These are phyloP conservation scores for Pachydiplax longipennis DNA, from an alignment of 2,888 invertebrate species.

Conservation along the genomic window DNA sequence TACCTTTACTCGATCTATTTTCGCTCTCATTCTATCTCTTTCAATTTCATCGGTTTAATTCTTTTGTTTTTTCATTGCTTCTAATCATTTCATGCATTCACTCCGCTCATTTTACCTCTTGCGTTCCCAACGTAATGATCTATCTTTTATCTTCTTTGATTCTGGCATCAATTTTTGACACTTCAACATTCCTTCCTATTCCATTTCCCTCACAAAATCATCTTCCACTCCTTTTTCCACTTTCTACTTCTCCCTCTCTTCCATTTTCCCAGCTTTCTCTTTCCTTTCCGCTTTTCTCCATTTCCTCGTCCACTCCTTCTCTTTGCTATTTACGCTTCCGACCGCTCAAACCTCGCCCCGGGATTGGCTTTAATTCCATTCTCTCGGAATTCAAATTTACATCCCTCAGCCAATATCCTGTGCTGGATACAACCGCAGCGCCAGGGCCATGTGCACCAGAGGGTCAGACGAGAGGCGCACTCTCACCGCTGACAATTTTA, in stretches of 20 bases:
- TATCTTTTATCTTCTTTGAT: too few species aligned
- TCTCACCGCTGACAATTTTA: not conserved
- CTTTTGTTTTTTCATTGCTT: too few species aligned
- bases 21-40: too few species aligned
- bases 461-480: not conserved
- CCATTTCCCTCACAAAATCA: not conserved
- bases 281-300: too few species aligned
- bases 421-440: slow-evolving; percentile 2
- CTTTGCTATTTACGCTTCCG: not conserved
- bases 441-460: not conserved
- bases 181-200: not conserved
- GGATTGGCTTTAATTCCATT: slow-evolving; percentile 33
- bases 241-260: not conserved
- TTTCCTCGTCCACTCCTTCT: not conserved
- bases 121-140: too few species aligned
- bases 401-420: slow-evolving; percentile 20
- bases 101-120: too few species aligned
- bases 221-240: not conserved
- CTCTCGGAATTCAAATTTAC: slow-evolving; percentile 24
- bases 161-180: too few species aligned
- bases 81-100: too few species aligned
- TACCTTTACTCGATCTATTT: too few species aligned
- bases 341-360: slow-evolving; percentile 9
- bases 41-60: too few species aligned
- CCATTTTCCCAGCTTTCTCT: not conserved